These are phyloP conservation scores for Calephelis virginiensis DNA, from an alignment of 1,140 invertebrate species.

Conservation along the genomic window DNA sequence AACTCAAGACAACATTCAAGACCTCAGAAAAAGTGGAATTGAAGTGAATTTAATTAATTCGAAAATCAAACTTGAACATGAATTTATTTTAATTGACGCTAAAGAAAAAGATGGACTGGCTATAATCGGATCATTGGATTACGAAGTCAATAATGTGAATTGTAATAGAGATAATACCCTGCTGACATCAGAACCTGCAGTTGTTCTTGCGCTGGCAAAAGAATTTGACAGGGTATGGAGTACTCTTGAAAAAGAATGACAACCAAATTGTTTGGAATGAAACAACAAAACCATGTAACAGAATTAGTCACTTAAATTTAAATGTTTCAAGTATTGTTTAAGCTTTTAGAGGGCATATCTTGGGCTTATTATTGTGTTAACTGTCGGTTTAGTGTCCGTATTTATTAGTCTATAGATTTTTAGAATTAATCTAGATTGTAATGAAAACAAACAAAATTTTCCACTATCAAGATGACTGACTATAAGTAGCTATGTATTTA, in stretches of 20 bases:
- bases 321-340: background rate
- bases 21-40: constrained; percentile 40
- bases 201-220: constrained; percentile 40
- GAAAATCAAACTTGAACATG: constrained; percentile 44
- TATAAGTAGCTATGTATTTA: too few species aligned
- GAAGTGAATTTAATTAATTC: constrained; percentile 48
- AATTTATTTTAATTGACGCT: constrained; percentile 59
- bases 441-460: too few species aligned
- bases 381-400: too few species aligned
- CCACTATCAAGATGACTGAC: too few species aligned
- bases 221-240: constrained; percentile 66
- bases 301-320: too few species aligned
- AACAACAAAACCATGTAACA: too few species aligned
- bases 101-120: constrained; percentile 40
- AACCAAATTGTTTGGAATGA: too few species aligned
- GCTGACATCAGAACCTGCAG: constrained; percentile 45
- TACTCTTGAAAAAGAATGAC: background rate
- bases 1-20: constrained; percentile 30
- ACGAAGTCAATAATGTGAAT: constrained; percentile 42
- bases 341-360: too few species aligned
- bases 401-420: too few species aligned
- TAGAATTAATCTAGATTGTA: too few species aligned
- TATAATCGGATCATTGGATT: constrained; percentile 53
- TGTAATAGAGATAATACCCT: constrained; percentile 47
- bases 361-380: too few species aligned